Percentiles rank a stretch among this genome's conserved stretches.
These are phyloP conservation scores for Mystacides longicornis DNA, from an alignment of 2,888 invertebrate species.

Conservation along the genomic window DNA sequence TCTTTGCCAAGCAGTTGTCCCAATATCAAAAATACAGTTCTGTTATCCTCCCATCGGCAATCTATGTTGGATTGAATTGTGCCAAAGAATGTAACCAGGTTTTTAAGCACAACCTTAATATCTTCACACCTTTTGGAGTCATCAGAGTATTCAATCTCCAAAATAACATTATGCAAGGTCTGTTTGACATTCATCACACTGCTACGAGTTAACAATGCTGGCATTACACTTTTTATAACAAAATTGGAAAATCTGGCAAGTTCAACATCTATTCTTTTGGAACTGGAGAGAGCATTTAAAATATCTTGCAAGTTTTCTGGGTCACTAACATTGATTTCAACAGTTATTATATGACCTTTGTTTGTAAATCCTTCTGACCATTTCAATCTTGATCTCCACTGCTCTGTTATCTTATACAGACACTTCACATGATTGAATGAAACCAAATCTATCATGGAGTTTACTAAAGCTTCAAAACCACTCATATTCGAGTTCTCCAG, in stretches of 20 bases:
- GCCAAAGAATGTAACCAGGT: conserved; percentile 44
- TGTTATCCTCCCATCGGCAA: conserved; percentile 37
- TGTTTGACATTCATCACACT: conserved; percentile 45
- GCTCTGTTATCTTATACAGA: conserved; percentile 18
- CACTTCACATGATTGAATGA: conserved; percentile 18
- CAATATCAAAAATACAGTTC: conserved; percentile 41
- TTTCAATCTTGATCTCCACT: conserved; percentile 19
- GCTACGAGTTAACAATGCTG: conserved; percentile 40
- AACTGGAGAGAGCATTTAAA: conserved; percentile 38
- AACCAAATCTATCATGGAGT: conserved; percentile 15
- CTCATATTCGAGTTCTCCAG: conserved; percentile 6
- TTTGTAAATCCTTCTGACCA: conserved; percentile 16
- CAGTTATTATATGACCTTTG: conserved; percentile 16
- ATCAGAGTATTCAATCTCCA: conserved; percentile 14
- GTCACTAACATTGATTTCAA: conserved; percentile 31
- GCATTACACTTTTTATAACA: conserved; percentile 39
- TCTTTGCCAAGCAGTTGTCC: conserved; percentile 38
- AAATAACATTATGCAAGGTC: conserved; percentile 36
- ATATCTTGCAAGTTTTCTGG: conserved; percentile 37
- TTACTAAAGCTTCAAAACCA: conserved; percentile 6
- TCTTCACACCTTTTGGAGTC: conserved; percentile 21
- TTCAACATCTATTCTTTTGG: conserved; percentile 41
- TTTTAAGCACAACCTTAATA: conserved; percentile 41
- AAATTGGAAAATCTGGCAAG: conserved; percentile 42
- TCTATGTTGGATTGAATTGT: conserved; percentile 43